These are phyloP conservation scores for Limnephilus marmoratus DNA, from an alignment of 2,888 invertebrate species.

Conservation along the genomic window DNA sequence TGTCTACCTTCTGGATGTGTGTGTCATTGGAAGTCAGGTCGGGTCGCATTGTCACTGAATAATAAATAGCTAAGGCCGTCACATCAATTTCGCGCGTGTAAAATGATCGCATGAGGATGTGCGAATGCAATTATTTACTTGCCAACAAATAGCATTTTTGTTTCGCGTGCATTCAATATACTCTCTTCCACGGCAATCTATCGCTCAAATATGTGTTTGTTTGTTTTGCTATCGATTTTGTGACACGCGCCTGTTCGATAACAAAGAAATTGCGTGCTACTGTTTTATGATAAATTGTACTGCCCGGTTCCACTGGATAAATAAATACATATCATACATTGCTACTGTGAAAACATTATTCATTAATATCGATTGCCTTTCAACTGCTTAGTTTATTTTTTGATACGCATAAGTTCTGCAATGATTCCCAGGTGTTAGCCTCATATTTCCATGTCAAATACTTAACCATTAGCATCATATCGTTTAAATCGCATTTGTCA, in stretches of 20 bases:
- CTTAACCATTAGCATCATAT: background rate
- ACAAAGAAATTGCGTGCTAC: background rate
- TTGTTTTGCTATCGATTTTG: conserved; percentile 10
- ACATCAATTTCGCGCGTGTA: conserved; percentile 58
- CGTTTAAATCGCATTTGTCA: background rate
- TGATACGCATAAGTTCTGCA: background rate
- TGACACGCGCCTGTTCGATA: background rate
- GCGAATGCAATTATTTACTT: conserved; percentile 57
- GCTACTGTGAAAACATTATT: background rate
- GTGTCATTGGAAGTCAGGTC: conserved; percentile 25
- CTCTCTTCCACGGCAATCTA: background rate
- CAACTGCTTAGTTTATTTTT: background rate
- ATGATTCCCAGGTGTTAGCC: background rate
- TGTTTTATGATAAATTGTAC: background rate
- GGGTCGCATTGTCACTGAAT: conserved; percentile 53
- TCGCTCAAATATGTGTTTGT: conserved; percentile 8
- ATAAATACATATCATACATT: background rate
- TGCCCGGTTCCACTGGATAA: background rate
- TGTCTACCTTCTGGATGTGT: conserved; percentile 25
- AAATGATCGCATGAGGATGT: conserved; percentile 58
- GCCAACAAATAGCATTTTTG: conserved; percentile 41
- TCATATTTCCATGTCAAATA: background rate
- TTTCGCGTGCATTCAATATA: conserved; percentile 24
- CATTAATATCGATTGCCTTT: background rate
- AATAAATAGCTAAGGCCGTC: conserved; percentile 59